Conservation (phyloP, 2,797 vertebrate species). For the Iguana delicatissima region DNA sequence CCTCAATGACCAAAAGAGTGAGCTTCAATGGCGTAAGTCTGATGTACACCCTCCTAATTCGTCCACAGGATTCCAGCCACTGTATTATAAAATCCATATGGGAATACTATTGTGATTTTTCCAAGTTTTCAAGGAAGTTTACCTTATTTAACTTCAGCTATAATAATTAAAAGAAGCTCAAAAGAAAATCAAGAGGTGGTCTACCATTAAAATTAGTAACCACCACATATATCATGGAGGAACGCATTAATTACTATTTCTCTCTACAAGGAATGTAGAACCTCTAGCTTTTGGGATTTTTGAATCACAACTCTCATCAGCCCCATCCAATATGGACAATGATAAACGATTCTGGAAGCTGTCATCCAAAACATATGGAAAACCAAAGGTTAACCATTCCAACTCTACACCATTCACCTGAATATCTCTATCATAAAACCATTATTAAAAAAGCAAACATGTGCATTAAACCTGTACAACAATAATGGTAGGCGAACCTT, state of each 20-base stretch:
- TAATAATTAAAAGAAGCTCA: not conserved
- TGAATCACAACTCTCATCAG: not conserved
- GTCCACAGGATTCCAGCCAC: too few relatives aligned
- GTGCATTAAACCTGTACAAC: not conserved
- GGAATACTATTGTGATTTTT: not conserved
- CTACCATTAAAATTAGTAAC: not conserved
- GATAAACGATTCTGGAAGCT: not conserved
- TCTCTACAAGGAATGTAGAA: not conserved
- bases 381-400: not conserved
- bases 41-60: too few relatives aligned
- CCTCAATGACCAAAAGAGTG: too few relatives aligned
- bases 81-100: not conserved
- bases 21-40: not conserved
- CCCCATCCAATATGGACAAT: not conserved
- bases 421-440: not conserved
- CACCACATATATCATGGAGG: not conserved
- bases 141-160: not conserved
- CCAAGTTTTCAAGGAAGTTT: conserved; percentile 14
- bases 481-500: not conserved
- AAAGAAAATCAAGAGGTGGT: not conserved
- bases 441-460: not conserved
- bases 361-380: not conserved
- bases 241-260: not conserved
- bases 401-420: not conserved
- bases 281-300: not conserved